Base-by-base conservation (phyloP, 2,797 vertebrate species). In the Channallabes apus region DNA sequence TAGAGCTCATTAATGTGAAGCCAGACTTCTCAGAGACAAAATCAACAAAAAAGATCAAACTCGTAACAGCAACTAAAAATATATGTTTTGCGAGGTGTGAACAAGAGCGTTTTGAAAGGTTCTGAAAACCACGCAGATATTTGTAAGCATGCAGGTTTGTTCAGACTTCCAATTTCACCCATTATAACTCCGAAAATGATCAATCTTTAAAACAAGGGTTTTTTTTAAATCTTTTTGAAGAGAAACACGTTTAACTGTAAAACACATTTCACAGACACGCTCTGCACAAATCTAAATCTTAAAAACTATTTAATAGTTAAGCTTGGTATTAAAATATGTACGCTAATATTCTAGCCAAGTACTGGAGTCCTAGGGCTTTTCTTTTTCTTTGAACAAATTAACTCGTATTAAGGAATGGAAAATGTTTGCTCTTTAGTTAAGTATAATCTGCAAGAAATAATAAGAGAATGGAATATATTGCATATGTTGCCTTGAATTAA, bases 1-100 rank as follows among this genome's bases (percentile, higher is more conserved):
- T 85, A 32, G 83, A 27, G 59, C 62, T 84, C 76, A 29, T 72
- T 71, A 17, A 78, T 18, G 46, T n/a, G 32, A 72, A 58, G 56
- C 14, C 29, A 35, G 32, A n/a, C 22, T 41, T 79, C 75, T 6
- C 54, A 8, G 46, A 75, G 51, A 15, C 12, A 65, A 29, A 6
- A 14, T 24, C 14, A 22, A 46, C 46, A 46, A 46, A 46, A 46
- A 46, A 46, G 46, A 59, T 59, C 24, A 64, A 64, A 27, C 67
- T 20, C 18, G 27, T 67, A 58, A 76, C 73, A 20, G 54, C 72
- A 75, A 54, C 46, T 9, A 32, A 61, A 79, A 17, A 8, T 46
- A 41, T 41, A 9, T 4, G 12, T 24, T 61, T 14, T 22, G 29
- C 9, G 20, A 32, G 32, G 20, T 4, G 15, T 73, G 51, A 56